These are phyloP conservation scores for Megamerina dolium DNA, from an alignment of 2,888 invertebrate species.

Conservation along the genomic window DNA sequence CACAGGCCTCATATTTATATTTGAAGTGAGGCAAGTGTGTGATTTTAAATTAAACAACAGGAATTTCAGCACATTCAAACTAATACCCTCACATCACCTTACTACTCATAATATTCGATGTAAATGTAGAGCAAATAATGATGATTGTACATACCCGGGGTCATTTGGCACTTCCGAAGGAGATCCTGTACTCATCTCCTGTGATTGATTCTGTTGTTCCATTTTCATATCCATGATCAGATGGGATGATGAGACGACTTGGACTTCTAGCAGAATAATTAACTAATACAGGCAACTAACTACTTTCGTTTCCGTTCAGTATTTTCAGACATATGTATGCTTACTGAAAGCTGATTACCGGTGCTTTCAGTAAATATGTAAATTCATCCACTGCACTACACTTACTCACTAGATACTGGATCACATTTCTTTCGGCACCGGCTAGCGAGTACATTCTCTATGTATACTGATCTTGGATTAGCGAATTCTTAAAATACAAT, in stretches of 20 bases:
- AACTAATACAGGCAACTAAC: constrained; percentile 2
- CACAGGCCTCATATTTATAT: too few species aligned
- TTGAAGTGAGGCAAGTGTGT: too few species aligned
- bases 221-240: constrained; percentile 43
- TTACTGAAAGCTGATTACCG: not conserved
- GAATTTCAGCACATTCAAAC: too few species aligned
- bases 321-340: constrained; percentile 1
- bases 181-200: constrained; percentile 73
- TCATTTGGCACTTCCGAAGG: constrained; percentile 91
- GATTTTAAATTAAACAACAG: too few species aligned
- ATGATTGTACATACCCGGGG: constrained; percentile 73
- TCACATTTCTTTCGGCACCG: not conserved
- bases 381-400: not conserved
- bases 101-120: too few species aligned
- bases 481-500: too few species aligned
- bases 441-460: too few species aligned
- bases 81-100: too few species aligned
- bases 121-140: too few species aligned
- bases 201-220: constrained; percentile 46
- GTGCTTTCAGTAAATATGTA: not conserved
- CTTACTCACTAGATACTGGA: not conserved
- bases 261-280: not conserved
- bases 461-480: too few species aligned
- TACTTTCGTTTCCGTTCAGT: not conserved
- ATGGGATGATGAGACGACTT: not conserved